Percentiles rank a stretch among this genome's conserved stretches.
Conservation (phyloP, 2,113 vertebrate species). For the Pungitius pungitius region DNA sequence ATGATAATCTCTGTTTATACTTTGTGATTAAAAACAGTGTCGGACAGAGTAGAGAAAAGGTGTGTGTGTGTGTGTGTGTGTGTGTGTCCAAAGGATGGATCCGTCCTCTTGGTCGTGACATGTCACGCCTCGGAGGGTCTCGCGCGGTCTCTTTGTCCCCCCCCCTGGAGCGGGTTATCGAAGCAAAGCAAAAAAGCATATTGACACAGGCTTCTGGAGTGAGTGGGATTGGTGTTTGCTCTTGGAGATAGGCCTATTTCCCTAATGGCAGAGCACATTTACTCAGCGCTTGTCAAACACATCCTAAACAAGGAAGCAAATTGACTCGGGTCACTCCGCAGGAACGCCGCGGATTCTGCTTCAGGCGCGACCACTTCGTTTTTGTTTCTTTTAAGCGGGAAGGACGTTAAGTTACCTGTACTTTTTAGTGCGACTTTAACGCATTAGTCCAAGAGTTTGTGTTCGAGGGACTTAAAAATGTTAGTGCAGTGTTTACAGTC, state of each 20-base stretch:
- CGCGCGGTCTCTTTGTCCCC: no score
- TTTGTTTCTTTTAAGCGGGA: not conserved
- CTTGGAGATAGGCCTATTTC: slow-evolving; percentile 74
- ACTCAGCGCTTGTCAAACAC: slow-evolving; percentile 75
- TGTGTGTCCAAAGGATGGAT: not conserved
- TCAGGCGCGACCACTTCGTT: not conserved
- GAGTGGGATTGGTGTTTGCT: slow-evolving; percentile 73
- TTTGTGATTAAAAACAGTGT: not conserved
- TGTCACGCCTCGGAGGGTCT: no score
- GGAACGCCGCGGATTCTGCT: slow-evolving; percentile 17
- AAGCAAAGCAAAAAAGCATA: slow-evolving; percentile 44
- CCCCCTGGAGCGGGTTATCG: slow-evolving; percentile 18
- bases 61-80: no score
- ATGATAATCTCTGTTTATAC: not conserved
- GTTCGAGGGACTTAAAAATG: not conserved
- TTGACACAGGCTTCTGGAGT: slow-evolving; percentile 67
- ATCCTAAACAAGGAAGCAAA: slow-evolving; percentile 59
- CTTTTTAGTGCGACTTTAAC: not conserved
- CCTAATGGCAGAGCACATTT: slow-evolving; percentile 73
- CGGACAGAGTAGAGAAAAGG: not conserved
- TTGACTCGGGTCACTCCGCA: slow-evolving; percentile 49
- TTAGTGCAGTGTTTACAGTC: not conserved
- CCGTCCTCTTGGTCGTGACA: no score
- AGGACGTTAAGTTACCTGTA: not conserved
- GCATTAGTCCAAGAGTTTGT: not conserved